phyloP scores from a whole-genome alignment of 2,797 vertebrate species.

The Typhlichthys subterraneus region DNA sequence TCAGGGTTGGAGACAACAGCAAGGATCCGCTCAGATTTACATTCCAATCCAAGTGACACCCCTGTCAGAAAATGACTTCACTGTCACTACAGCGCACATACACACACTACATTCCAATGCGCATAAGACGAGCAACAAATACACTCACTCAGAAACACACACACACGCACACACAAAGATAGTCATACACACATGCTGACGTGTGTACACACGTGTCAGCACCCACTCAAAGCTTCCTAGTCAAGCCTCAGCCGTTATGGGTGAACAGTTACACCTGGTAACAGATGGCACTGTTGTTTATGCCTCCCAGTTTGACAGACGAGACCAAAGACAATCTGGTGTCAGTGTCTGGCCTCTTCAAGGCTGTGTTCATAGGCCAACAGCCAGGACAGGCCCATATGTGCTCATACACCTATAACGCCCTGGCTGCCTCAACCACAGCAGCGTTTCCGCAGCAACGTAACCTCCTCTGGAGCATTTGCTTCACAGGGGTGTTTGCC shows the following conservation, averaged over 20 bases:
- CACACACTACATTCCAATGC: slow-evolving; percentile 12
- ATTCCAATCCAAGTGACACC: slow-evolving; percentile 65
- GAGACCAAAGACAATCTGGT: slow-evolving; percentile 25
- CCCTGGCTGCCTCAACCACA: slow-evolving; percentile 24
- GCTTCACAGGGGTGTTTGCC: slow-evolving; percentile 35
- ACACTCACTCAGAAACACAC: slow-evolving; percentile 5
- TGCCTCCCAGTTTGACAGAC: slow-evolving; percentile 17
- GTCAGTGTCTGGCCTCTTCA: slow-evolving; percentile 26
- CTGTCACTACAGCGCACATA: slow-evolving; percentile 31
- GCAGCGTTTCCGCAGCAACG: slow-evolving; percentile 14
- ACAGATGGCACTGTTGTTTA: slow-evolving; percentile 20
- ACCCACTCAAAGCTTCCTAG: slow-evolving; percentile 23
- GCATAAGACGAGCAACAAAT: neutral
- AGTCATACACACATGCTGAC: neutral
- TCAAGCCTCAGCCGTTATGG: slow-evolving; percentile 28
- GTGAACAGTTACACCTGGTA: slow-evolving; percentile 38
- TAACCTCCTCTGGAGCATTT: slow-evolving; percentile 58
- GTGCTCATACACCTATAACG: slow-evolving; percentile 13
- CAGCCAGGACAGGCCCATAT: slow-evolving; percentile 25
- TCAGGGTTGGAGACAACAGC: slow-evolving; percentile 32
- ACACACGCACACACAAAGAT: neutral
- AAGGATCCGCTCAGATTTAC: slow-evolving; percentile 49
- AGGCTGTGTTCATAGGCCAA: slow-evolving; percentile 33
- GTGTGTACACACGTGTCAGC: neutral
- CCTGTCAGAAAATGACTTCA: slow-evolving; percentile 56